Evolutionary conservation across 2,113 vertebrate genomes (phyloP), one percentile per base, ranked within the genome.

Genomic region (Apodemus sylvaticus): DNA sequence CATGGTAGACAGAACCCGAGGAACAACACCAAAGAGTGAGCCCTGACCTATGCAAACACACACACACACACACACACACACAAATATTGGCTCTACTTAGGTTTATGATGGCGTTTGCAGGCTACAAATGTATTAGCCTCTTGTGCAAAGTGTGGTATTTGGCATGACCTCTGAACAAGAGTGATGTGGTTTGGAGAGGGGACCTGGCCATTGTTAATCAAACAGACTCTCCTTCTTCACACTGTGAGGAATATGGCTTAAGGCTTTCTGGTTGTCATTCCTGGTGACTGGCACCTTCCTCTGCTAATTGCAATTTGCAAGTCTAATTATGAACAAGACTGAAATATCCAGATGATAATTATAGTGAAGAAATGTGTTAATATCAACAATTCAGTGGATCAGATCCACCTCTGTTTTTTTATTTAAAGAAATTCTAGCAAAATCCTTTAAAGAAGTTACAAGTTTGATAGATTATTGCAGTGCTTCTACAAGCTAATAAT

Each of bases 321-420:
- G 77, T 89, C 78, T 97, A 51, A 58, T 94, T 93, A 92, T 93
- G 34, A 83, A 82, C 68, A 81, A 87, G 29, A 95, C 39, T 91
- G 73, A 89, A 62, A 96, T 81, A 90, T 94, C 55, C 92, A 36
- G 19, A 76, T 82, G 86, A 70, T 91, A 94, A 94, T 91, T 92
- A 91, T n/a, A 94, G 48, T 31, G 94, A 89, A 24, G 48, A 55
- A 71, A 55, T 93, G 55, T 97, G 89, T 91, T 96, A 96, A 93
- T 85, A 93, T 87, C 13, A 94, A 39, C 5, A 96, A 70, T 81
- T 93, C 74, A 85, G 66, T 86, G 20, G 31, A 83, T 96, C 78
- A 83, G 90, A 91, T 94, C 90, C 53, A 79, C 51, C 66, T 93
- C 64, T 31, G 89, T 73, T 36, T 77, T 77, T 62, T 64, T 16